These are phyloP conservation scores for Dimorphilus gyrociliatus DNA, from an alignment of 2,888 invertebrate species.

Conservation along the genomic window DNA sequence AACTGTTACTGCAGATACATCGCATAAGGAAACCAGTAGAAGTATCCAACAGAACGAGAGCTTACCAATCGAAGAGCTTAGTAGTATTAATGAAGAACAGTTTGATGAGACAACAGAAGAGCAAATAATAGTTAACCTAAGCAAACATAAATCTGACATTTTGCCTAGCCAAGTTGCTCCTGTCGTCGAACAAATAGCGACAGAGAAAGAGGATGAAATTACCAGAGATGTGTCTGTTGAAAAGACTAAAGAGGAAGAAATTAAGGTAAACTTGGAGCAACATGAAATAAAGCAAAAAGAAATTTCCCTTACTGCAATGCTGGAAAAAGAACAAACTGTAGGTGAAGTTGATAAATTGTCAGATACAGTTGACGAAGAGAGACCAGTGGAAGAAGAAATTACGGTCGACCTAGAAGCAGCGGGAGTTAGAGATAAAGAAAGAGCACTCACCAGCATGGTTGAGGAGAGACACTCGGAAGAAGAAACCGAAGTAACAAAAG, in stretches of 20 bases:
- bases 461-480: conserved; percentile 8
- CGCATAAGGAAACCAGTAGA: conserved; percentile 2
- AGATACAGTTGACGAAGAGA: conserved; percentile 6
- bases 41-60: too few species aligned
- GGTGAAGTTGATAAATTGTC: conserved; percentile 7
- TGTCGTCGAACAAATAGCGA: conserved; percentile 3
- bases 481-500: conserved; percentile 5
- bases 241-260: conserved; percentile 5
- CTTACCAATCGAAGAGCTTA: too few species aligned
- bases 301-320: conserved; percentile 1
- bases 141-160: too few species aligned
- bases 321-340: conserved; percentile 4
- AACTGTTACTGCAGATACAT: too few species aligned
- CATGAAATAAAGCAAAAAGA: not conserved
- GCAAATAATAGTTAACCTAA: too few species aligned
- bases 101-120: too few species aligned
- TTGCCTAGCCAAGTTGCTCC: conserved; percentile 1
- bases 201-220: conserved; percentile 1
- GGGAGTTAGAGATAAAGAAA: conserved; percentile 3
- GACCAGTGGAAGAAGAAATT: conserved; percentile 6
- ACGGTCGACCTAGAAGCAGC: conserved; percentile 7
- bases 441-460: conserved; percentile 2
- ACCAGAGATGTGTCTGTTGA: not conserved
- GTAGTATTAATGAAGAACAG: too few species aligned
- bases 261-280: conserved; percentile 6